A percentile compares a stretch with the other conserved stretches of the same genome.
Evolutionary conservation across 2,888 invertebrate genomes (phyloP).

Genomic region (Dasypogon diadema): DNA sequence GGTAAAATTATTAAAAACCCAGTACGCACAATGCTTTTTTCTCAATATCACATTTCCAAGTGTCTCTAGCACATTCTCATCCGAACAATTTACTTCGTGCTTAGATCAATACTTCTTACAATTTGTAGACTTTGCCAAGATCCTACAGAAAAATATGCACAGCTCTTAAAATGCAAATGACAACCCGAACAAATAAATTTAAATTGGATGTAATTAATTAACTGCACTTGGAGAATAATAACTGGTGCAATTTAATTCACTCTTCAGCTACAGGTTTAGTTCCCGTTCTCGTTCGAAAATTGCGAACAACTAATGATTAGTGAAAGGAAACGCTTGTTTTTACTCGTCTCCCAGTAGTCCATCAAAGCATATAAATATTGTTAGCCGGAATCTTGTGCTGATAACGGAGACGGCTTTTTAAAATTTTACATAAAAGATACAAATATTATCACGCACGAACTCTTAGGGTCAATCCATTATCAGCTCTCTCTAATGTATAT

Average conservation of each 20-base stretch:
- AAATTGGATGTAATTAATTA: background rate
- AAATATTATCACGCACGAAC: background rate
- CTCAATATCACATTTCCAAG: background rate
- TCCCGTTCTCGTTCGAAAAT: background rate
- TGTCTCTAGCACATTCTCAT: background rate
- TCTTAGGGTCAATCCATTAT: conserved; percentile 14
- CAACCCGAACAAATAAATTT: background rate
- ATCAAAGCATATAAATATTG: background rate
- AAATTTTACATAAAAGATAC: background rate
- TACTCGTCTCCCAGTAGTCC: background rate
- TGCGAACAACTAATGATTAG: conserved; percentile 8
- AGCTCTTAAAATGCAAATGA: background rate
- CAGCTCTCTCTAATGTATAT: background rate
- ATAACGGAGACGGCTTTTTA: background rate
- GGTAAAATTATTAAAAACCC: background rate
- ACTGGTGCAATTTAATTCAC: background rate
- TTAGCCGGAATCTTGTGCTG: conserved; percentile 8
- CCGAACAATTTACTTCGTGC: too few relatives aligned
- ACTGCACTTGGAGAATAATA: background rate
- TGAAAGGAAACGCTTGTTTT: conserved; percentile 6
- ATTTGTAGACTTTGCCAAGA: background rate
- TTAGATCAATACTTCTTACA: background rate
- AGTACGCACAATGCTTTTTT: too few relatives aligned
- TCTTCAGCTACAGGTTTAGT: background rate
- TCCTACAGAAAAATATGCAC: background rate